phyloP scores from a whole-genome alignment of 2,113 vertebrate species.

The Oenanthe oenanthe region DNA sequence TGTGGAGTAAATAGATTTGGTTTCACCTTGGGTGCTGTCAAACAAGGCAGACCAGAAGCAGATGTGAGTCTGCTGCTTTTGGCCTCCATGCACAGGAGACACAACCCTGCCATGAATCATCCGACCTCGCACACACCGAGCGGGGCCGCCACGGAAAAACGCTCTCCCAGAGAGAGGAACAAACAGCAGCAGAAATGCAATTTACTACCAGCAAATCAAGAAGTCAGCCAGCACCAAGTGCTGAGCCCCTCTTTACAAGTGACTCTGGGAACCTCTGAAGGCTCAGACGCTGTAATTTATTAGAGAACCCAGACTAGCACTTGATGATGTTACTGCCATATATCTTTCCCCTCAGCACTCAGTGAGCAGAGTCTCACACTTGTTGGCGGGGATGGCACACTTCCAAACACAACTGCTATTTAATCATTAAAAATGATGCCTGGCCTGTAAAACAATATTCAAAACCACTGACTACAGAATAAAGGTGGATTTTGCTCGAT shows the following conservation, averaged over 20 bases:
- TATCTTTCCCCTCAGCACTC: not conserved
- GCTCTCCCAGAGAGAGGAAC: not conserved
- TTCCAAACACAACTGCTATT: not conserved
- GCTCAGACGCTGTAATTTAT: not conserved
- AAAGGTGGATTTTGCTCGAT: not conserved
- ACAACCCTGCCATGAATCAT: rapidly evolving
- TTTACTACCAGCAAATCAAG: not conserved
- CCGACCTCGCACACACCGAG: rapidly evolving
- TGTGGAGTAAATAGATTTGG: not conserved
- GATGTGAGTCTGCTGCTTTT: not conserved
- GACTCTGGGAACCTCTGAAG: not conserved
- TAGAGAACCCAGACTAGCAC: not conserved
- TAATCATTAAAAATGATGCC: not conserved
- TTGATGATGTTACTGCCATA: not conserved
- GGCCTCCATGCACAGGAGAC: not conserved
- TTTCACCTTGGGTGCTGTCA: not conserved
- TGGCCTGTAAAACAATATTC: not conserved
- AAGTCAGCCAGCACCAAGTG: not conserved
- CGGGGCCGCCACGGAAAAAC: rapidly evolving
- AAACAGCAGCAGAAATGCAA: not conserved
- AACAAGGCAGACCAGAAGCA: not conserved
- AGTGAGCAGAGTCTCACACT: not conserved
- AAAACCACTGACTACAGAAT: not conserved
- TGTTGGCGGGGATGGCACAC: not conserved
- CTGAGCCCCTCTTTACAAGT: not conserved